phyloP scores from a whole-genome alignment of 1,140 invertebrate genomes.

The Tetramorium parvispinum region DNA sequence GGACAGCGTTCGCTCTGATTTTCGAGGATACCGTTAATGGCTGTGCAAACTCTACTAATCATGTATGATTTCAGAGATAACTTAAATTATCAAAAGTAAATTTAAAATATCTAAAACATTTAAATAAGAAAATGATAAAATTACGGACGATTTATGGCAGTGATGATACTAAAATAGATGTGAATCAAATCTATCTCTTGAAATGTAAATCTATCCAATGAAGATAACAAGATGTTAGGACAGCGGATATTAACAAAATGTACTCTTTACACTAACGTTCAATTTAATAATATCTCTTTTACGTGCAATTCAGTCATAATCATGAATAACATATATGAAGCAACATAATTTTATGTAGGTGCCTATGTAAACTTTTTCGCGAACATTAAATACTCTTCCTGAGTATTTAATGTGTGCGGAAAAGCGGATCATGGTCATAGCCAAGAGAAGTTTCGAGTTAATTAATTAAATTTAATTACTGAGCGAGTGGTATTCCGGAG shows the following conservation, averaged over 20 bases:
- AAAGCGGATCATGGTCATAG: constrained; percentile 43
- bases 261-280: not conserved
- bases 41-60: not conserved
- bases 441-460: constrained; percentile 48
- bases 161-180: not conserved
- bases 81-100: not conserved
- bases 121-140: not conserved
- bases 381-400: constrained; percentile 35
- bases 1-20: constrained; percentile 10
- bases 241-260: not conserved
- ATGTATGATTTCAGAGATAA: not conserved
- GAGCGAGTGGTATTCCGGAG: constrained; percentile 36
- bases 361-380: constrained; percentile 38
- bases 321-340: constrained; percentile 11
- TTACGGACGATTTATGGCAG: not conserved
- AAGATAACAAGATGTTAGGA: constrained; percentile 3
- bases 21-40: not conserved
- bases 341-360: constrained; percentile 6
- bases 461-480: constrained; percentile 58
- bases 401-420: constrained; percentile 37
- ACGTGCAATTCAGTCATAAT: constrained; percentile 1
- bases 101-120: not conserved
- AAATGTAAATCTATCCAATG: not conserved
- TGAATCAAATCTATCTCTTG: not conserved
- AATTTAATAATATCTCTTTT: not conserved